phyloP scores from a whole-genome alignment of 2,797 vertebrate species.

The Chiroxiphia lanceolata region DNA sequence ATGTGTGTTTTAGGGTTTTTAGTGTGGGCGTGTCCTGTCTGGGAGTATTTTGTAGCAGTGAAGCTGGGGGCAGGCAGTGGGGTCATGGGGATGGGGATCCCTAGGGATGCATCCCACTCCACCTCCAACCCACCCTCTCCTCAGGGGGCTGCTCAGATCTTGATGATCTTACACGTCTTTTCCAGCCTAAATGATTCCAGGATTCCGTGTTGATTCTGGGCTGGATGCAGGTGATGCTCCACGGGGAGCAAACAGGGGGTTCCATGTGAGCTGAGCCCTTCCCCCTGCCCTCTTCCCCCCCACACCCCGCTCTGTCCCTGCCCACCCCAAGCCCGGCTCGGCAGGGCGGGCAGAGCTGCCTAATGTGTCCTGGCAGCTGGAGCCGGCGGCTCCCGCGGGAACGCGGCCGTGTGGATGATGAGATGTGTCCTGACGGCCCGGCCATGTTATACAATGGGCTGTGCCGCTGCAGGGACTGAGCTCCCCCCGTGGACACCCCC shows the following conservation, averaged over 20 bases:
- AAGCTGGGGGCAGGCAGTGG: neutral
- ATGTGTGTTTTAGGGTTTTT: neutral
- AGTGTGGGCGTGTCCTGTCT: fast-evolving
- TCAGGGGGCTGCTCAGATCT: neutral
- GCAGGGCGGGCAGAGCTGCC: neutral
- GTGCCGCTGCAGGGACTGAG: fast-evolving
- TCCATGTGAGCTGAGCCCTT: fast-evolving
- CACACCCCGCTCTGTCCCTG: neutral
- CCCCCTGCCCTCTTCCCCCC: neutral
- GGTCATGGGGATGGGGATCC: neutral
- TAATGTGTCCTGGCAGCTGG: constrained; percentile 30
- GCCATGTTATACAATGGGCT: constrained; percentile 9
- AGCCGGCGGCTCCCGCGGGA: neutral
- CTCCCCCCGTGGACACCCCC: neutral
- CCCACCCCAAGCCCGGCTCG: neutral
- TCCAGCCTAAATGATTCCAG: neutral
- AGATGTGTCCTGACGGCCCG: constrained; percentile 9
- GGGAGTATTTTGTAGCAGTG: neutral
- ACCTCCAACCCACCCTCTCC: neutral
- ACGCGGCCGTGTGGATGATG: neutral
- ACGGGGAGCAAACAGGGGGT: fast-evolving
- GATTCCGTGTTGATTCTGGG: fast-evolving
- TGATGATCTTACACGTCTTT: neutral
- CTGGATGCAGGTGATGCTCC: fast-evolving
- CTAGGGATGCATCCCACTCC: fast-evolving